phyloP scores from a whole-genome alignment of 2,888 invertebrate species.

The Doris montereyensis region DNA sequence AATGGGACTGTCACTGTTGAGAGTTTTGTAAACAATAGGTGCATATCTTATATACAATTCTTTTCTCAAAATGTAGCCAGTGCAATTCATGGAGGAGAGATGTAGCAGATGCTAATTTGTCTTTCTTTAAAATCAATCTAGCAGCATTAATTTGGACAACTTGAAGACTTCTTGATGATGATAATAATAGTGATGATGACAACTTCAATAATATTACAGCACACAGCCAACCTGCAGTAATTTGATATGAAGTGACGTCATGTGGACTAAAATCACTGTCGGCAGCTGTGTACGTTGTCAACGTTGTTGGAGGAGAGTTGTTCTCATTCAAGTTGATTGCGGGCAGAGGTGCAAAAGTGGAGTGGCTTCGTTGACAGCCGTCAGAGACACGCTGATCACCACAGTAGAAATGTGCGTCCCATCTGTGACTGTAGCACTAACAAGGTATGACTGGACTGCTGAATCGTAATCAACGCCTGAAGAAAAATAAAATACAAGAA shows the following conservation, averaged over 20 bases:
- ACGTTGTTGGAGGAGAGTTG: conserved; percentile 37
- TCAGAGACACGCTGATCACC: conserved; percentile 49
- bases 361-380: conserved; percentile 57
- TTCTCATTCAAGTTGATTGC: conserved; percentile 47
- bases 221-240: conserved; percentile 47
- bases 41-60: no score
- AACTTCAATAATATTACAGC: no score
- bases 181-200: no score
- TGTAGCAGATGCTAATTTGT: no score
- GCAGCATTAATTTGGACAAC: no score
- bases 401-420: conserved; percentile 43
- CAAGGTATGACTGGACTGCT: conserved; percentile 48
- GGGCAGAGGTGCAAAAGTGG: conserved; percentile 50
- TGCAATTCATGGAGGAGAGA: no score
- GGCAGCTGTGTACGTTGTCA: conserved; percentile 47
- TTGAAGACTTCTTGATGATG: no score
- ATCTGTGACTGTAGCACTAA: conserved; percentile 53
- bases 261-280: conserved; percentile 53
- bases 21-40: no score
- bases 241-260: conserved; percentile 46
- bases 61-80: no score
- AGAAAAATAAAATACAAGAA: conserved; percentile 5
- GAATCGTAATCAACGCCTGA: conserved; percentile 58
- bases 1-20: no score
- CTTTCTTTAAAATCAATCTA: no score